Evolutionary conservation across 1,140 invertebrate species (phyloP), one percentile per base, ranked within the genome.

Genomic region (Eumaeus atala): DNA sequence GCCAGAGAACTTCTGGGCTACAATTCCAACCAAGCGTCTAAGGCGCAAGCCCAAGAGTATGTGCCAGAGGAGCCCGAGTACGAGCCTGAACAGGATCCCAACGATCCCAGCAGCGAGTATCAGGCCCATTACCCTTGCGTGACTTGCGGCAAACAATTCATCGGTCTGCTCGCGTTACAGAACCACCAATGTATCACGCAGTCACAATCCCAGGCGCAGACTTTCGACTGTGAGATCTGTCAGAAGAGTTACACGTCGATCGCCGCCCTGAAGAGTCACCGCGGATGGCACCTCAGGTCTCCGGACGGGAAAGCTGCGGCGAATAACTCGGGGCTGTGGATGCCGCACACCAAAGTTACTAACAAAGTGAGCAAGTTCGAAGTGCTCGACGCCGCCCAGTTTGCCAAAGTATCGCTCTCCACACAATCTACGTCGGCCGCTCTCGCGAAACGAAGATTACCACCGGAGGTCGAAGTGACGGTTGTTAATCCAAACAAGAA

Each of bases 251-350:
- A 91, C 56, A 89, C 89, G 0, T 88, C 87, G 0, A 88, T 88
- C 44, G 81, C 87, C 3, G 87, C 87, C 0, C 61, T 91, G 40
- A 90, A 90, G 51, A 91, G 90, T 57, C 91, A 92, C 62, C 84
- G 88, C 12, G 90, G 90, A 0, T 91, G 91, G 89, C 91, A 91
- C 66, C 74, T 89, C 16, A 77, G 90, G 3, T 88, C 82, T 0
- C 89, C 87, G 7, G 89, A 89, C 61, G 86, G 87, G 4, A 88
- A 88, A 67, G 87, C 87, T 9, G 87, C 87, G 11, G 87, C 85
- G 1, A 88, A 87, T 51, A 88, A 87, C 49, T 73, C 74, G 10
- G 87, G 87, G 0, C 71, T 88, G 1, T 88, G 87, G 87, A 88
- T 88, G 87, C 87, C 87, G 6, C 87, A 88, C 50, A 81, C 86